Evolutionary conservation across 2,888 invertebrate genomes (phyloP).

Genomic region (Athalia cordata): DNA sequence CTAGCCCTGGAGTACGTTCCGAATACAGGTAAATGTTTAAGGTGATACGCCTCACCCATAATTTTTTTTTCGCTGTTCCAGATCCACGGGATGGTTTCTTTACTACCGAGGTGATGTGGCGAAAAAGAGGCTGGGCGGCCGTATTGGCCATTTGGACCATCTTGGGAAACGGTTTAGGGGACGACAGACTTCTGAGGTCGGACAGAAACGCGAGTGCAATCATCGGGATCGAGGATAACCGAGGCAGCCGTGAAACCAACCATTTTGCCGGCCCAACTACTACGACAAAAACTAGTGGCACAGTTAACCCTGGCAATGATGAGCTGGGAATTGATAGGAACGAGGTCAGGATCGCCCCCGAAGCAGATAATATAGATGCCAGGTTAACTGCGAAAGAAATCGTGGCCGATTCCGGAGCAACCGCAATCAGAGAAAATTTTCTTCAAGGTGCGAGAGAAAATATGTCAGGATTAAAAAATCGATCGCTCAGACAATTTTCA

Average conservation of each 20-base stretch:
- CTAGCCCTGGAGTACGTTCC: too few relatives aligned
- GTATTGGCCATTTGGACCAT: conserved; percentile 63
- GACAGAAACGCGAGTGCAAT: conserved; percentile 10
- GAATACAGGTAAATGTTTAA: too few relatives aligned
- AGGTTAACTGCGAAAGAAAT: too few relatives aligned
- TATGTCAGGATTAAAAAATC: not conserved
- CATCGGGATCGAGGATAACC: not conserved
- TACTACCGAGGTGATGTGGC: conserved; percentile 64
- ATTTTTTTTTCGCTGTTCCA: conserved; percentile 51
- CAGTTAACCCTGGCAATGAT: too few relatives aligned
- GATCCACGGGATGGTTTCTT: conserved; percentile 60
- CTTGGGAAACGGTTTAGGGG: conserved; percentile 40
- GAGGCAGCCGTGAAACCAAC: too few relatives aligned
- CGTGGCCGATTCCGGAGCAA: not conserved
- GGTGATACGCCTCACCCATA: not conserved
- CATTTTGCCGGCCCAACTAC: too few relatives aligned
- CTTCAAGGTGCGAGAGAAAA: not conserved
- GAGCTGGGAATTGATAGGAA: not conserved
- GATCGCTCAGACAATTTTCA: too few relatives aligned
- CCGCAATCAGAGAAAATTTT: not conserved
- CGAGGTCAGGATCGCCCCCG: not conserved
- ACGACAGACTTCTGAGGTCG: conserved; percentile 1
- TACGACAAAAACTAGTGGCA: too few relatives aligned
- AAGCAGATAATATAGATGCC: too few relatives aligned
- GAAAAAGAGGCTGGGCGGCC: conserved; percentile 63